phyloP scores from a whole-genome alignment of 2,113 vertebrate genomes.

The Apus apus region DNA sequence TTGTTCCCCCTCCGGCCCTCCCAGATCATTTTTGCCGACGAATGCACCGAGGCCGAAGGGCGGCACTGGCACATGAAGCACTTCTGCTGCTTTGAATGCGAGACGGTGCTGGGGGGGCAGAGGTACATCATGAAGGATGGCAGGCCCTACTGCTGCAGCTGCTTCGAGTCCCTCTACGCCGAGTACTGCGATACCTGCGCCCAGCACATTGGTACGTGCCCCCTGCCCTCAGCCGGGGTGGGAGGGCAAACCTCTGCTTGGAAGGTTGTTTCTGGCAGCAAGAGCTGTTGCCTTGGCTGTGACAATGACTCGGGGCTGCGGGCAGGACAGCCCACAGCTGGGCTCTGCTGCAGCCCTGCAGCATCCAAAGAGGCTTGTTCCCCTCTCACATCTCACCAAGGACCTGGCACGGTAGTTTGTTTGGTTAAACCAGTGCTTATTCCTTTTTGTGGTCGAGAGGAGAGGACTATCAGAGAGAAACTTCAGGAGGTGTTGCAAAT shows the following conservation, averaged over 20 bases:
- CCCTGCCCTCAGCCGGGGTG: not conserved
- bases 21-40: conserved; percentile 97
- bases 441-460: not conserved
- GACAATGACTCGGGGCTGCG: fast-evolving
- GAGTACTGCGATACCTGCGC: conserved; percentile 98
- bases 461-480: not conserved
- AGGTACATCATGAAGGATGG: conserved; percentile 99
- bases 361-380: not conserved
- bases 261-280: not conserved
- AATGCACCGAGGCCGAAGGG: conserved; percentile 97
- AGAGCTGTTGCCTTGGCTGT: not conserved
- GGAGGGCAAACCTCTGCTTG: not conserved
- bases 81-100: conserved; percentile 98
- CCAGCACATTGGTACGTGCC: conserved; percentile 91
- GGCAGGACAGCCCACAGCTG: not conserved
- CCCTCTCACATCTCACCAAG: not conserved
- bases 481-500: not conserved
- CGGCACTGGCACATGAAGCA: conserved; percentile 99
- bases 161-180: conserved; percentile 95
- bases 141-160: conserved; percentile 95
- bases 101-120: conserved; percentile 93
- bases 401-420: not conserved
- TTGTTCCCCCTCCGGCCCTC: not conserved
- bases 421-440: not conserved
- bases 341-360: not conserved